Conservation (phyloP, 2,888 invertebrate genomes). For the Drosophila affinis region DNA sequence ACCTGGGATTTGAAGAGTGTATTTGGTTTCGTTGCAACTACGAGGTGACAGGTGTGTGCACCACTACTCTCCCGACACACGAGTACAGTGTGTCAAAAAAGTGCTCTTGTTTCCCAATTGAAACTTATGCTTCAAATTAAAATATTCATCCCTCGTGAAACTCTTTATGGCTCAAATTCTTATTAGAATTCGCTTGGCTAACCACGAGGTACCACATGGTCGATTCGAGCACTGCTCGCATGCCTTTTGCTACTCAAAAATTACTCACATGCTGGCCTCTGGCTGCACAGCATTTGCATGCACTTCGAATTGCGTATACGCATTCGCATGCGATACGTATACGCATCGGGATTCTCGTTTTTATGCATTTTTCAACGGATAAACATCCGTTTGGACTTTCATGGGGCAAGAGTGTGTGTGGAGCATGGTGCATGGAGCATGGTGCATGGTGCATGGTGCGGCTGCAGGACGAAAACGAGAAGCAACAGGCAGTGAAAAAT, state of each 20-base stretch:
- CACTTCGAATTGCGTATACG: conserved; percentile 12
- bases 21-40: conserved; percentile 17
- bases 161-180: no score
- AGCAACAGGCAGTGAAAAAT: conserved; percentile 57
- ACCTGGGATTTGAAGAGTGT: conserved; percentile 32
- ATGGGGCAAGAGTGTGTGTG: background rate
- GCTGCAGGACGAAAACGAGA: background rate
- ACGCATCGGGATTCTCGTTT: conserved; percentile 33
- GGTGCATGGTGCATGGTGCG: background rate
- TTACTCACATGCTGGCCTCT: conserved; percentile 1
- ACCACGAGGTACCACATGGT: background rate
- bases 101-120: background rate
- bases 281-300: conserved; percentile 62
- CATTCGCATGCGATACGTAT: background rate
- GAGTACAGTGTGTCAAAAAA: background rate
- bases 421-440: background rate
- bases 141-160: background rate
- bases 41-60: conserved; percentile 2
- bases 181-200: background rate
- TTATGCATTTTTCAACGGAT: conserved; percentile 64
- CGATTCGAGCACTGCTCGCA: conserved; percentile 1
- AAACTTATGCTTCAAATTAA: background rate
- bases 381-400: conserved; percentile 42
- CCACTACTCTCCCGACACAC: background rate
- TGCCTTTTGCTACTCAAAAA: background rate